Percentiles rank a stretch among this genome's conserved stretches.
Evolutionary conservation across 2,797 vertebrate genomes (phyloP).

Genomic region (Hydrolagus colliei): DNA sequence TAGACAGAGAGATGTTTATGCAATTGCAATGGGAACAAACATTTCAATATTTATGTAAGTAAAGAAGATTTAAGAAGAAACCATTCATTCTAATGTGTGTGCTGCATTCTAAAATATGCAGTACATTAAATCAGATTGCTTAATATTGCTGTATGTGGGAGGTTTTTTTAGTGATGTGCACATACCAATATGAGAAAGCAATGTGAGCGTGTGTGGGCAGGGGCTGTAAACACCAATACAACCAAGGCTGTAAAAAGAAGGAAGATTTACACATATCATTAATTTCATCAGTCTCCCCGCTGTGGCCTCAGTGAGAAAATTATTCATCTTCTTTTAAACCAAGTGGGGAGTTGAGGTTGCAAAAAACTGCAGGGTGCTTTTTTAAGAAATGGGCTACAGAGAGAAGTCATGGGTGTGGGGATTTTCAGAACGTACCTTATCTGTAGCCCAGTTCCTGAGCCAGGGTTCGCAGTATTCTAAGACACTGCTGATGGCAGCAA

Average conservation of each 20-base stretch:
- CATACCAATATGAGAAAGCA: neutral
- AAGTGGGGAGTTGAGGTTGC: too few relatives aligned
- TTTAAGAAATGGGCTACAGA: too few relatives aligned
- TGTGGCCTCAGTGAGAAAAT: neutral
- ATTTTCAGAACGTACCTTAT: too few relatives aligned
- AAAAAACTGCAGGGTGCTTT: too few relatives aligned
- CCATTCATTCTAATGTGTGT: neutral
- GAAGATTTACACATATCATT: neutral
- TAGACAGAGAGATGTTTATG: too few relatives aligned
- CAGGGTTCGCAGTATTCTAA: too few relatives aligned
- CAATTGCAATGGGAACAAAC: neutral
- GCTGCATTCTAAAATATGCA: neutral
- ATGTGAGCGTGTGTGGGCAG: too few relatives aligned
- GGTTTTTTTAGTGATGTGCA: neutral
- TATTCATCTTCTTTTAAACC: too few relatives aligned
- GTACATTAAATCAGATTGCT: neutral
- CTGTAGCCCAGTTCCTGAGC: too few relatives aligned
- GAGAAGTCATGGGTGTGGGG: too few relatives aligned
- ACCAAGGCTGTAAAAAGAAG: neutral
- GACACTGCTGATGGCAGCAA: too few relatives aligned
- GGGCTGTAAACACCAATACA: neutral
- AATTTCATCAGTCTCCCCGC: neutral
- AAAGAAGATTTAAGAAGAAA: neutral
- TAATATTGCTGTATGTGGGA: neutral
- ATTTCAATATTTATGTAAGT: neutral